A percentile compares a stretch with the other conserved stretches of the same genome.
phyloP scores from a whole-genome alignment of 1,140 invertebrate species.

The Campoletis sonorensis region DNA sequence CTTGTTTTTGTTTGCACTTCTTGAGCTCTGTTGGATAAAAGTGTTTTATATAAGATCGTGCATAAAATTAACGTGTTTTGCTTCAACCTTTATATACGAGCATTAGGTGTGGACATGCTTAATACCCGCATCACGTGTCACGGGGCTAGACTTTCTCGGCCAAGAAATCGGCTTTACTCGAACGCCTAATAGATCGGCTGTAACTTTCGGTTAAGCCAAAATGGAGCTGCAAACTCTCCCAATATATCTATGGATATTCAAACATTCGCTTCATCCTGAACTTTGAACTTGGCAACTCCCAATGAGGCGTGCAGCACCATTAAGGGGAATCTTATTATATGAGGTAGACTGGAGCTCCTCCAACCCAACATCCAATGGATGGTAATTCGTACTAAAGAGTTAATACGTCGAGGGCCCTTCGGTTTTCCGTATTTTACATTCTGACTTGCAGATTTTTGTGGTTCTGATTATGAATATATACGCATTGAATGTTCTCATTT shows the following conservation, averaged over 20 bases:
- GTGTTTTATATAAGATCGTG: background rate
- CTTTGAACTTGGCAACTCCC: slow-evolving; percentile 74
- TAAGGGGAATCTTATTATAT: slow-evolving; percentile 76
- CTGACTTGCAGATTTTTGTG: background rate
- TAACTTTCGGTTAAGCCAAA: slow-evolving; percentile 74
- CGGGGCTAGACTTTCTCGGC: background rate
- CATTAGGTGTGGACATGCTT: slow-evolving; percentile 9
- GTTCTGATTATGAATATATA: too few species aligned
- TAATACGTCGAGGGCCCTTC: slow-evolving; percentile 9
- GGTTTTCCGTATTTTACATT: background rate
- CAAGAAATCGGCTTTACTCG: slow-evolving; percentile 29
- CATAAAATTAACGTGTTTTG: background rate
- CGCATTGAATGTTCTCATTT: too few species aligned
- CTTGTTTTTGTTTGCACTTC: slow-evolving; percentile 1
- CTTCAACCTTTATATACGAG: background rate
- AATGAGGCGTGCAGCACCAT: slow-evolving; percentile 77
- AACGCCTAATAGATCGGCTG: slow-evolving; percentile 47
- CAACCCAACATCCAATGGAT: slow-evolving; percentile 36
- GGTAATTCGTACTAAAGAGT: background rate
- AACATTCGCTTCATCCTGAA: slow-evolving; percentile 57
- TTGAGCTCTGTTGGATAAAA: background rate
- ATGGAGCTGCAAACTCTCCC: slow-evolving; percentile 58
- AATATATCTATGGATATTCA: slow-evolving; percentile 40
- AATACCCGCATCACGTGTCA: slow-evolving; percentile 2
- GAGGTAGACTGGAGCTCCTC: slow-evolving; percentile 65